Evolutionary conservation across 2,797 vertebrate species (phyloP), one percentile per base, ranked within the genome.

Genomic region (Tamandua tetradactyla): DNA sequence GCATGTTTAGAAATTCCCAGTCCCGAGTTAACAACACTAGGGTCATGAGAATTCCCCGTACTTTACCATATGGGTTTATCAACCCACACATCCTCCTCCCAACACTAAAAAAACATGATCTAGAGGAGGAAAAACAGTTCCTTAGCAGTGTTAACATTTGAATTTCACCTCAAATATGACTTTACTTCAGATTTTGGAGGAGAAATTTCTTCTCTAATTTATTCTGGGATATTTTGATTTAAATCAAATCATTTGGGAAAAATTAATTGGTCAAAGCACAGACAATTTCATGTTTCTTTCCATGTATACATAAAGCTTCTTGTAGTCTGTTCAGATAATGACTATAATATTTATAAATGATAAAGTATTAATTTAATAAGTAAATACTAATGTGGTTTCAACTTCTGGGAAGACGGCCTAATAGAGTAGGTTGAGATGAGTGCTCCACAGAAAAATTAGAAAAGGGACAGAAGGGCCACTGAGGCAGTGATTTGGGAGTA

Each of bases 31-130:
- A 92, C 94, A 95, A 93, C 90, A 87, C 66, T 10, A 35, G 71
- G 95, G 94, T 96, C 95, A 1, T 96, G 97, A 93, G 97, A 96
- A 97, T 87, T 92, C 93, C 83, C 69, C 1, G 3, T 30, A 86
- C 52, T 92, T 55, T 30, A 81, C 89, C 89, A 47, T 94, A 79
- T 93, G 85, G 4, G 0, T 52, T 92, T 52, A 90, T 71, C 59
- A 62, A 49, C 44, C 76, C 35, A 47, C 35, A 37, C 92, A 64
- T 1, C 69, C 47, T 76, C 32, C 69, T 83, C 80, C 78, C 18
- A 30, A n/a, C 22, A 1, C 42, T 79, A 78, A 82, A 42, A 66
- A 92, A 96, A 90, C 64, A 92, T 35, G 80, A 64, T 40, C 55
- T 40, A 62, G n/a, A 71, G 14, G 10, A 87, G 25, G n/a, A 86